Evolutionary conservation across 2,888 invertebrate genomes (phyloP), one percentile per base, ranked within the genome.

Genomic region (Stenichneumon culpator): DNA sequence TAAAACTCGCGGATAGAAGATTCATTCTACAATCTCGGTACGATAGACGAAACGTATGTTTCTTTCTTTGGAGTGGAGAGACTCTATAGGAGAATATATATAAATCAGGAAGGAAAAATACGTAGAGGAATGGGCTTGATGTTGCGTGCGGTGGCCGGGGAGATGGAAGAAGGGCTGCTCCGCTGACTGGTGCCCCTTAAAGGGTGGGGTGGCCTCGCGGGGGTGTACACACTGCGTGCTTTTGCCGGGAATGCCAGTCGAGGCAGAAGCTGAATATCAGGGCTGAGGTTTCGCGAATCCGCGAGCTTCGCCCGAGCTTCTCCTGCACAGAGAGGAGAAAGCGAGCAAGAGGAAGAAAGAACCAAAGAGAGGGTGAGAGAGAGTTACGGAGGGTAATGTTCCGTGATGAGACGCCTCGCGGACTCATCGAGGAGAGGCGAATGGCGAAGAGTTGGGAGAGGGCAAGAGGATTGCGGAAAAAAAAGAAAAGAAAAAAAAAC

Each of bases 321-420:
- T 52, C 52, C 74, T 63, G 44, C 67, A 54, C 67, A 54, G 69
- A 50, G 77, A 81, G 78, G 57, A 57, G 57, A 57, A 57, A 57
- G 57, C 44, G 14, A 16, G 44, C 44, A 1, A 4, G 44, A 47
- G 16, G 67, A 54, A 72, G 28, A 47, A 82, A 63, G 73, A 54
- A 74, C 65, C 73, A 81, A 72, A 52, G 14, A 25, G 14, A 57
- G 25, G 57, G 77, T 44, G 60, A 54, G 67, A 52, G 70, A 69
- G 73, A 83, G 25, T 47, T 47, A 47, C 83, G 86, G 89, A 85
- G 90, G 92, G 93, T 93, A 93, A 93, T 93, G 93, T 93, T 93
- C 93, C 93, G 92, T 93, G 93, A 93, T 93, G 93, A 93, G 93
- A 93, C 93, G 93, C 92, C 92, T 93, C 92, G 92, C 90, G 90